A percentile compares a stretch with the other conserved stretches of the same genome.
Evolutionary conservation across 2,888 invertebrate genomes (phyloP).

Genomic region (Drosophila prolongata): DNA sequence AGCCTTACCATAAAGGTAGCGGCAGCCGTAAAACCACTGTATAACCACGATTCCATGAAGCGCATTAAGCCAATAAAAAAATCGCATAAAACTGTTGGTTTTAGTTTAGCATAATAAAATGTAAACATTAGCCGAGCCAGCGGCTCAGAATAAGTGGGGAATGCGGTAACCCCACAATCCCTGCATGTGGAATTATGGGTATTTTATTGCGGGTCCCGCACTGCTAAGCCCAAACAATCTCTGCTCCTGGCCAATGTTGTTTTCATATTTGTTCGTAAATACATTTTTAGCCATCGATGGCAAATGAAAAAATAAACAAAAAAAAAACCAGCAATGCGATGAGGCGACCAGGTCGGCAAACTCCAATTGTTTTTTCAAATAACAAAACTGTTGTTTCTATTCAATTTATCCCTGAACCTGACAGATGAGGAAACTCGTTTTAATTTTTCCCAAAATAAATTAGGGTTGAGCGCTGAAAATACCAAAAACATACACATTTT

Average conservation of each 20-base stretch:
- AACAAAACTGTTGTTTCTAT: conserved; percentile 46
- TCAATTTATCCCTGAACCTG: conserved; percentile 21
- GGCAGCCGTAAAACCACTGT: conserved; percentile 24
- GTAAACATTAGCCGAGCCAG: conserved; percentile 47
- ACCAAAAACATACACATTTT: conserved; percentile 9
- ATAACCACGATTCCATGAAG: conserved; percentile 32
- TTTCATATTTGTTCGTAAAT: conserved; percentile 63
- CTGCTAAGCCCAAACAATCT: conserved; percentile 16
- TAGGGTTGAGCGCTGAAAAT: conserved; percentile 19
- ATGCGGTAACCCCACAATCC: conserved; percentile 12
- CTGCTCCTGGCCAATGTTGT: conserved; percentile 30
- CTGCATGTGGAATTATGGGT: conserved; percentile 49
- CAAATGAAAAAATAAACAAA: conserved; percentile 23
- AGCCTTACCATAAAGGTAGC: conserved; percentile 21
- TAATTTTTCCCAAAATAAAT: conserved; percentile 29
- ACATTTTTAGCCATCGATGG: conserved; percentile 58
- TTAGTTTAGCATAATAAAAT: conserved; percentile 70
- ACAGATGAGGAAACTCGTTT: conserved; percentile 35
- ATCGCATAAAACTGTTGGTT: conserved; percentile 59
- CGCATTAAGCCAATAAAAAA: conserved; percentile 59
- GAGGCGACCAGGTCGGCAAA: conserved; percentile 25
- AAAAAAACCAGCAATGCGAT: background rate
- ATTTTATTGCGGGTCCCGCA: conserved; percentile 57
- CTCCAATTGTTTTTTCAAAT: conserved; percentile 46
- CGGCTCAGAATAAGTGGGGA: conserved; percentile 22